Percentiles rank a stretch among this genome's conserved stretches.
Evolutionary conservation across 1,140 invertebrate species (phyloP).

Genomic region (Drosophila pachea): DNA sequence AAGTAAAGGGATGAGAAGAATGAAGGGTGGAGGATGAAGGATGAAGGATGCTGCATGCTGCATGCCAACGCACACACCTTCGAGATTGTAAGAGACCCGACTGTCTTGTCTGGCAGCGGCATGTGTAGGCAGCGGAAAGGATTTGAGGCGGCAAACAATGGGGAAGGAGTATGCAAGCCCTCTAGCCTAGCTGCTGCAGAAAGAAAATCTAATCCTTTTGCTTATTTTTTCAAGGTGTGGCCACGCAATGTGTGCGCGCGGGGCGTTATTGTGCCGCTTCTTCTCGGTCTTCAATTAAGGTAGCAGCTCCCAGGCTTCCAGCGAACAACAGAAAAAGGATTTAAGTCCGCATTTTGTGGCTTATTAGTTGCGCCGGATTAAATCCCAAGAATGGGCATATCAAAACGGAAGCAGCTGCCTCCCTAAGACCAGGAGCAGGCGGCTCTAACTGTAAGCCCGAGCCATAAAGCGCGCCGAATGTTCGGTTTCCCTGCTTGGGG

Average conservation of each 20-base stretch:
- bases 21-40: conserved; percentile 26
- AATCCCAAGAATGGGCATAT: conserved; percentile 54
- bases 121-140: conserved; percentile 65
- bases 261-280: conserved; percentile 61
- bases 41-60: conserved; percentile 30
- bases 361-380: conserved; percentile 75
- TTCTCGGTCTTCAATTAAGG: conserved; percentile 52
- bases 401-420: conserved; percentile 65
- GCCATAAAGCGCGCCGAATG: no score
- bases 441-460: conserved; percentile 3
- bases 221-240: conserved; percentile 77
- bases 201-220: conserved; percentile 72
- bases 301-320: conserved; percentile 12
- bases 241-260: conserved; percentile 51
- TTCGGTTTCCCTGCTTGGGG: conserved; percentile 27
- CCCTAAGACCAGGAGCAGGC: conserved; percentile 22
- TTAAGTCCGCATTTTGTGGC: conserved; percentile 64
- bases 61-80: conserved; percentile 56
- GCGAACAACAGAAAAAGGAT: conserved; percentile 51
- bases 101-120: conserved; percentile 31
- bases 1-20: conserved; percentile 20
- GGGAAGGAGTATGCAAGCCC: conserved; percentile 49
- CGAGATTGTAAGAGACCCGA: conserved; percentile 14
- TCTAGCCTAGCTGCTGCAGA: conserved; percentile 32
- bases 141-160: conserved; percentile 42